Conservation (phyloP, 2,113 vertebrate genomes). For the Bambusicola thoracicus region DNA sequence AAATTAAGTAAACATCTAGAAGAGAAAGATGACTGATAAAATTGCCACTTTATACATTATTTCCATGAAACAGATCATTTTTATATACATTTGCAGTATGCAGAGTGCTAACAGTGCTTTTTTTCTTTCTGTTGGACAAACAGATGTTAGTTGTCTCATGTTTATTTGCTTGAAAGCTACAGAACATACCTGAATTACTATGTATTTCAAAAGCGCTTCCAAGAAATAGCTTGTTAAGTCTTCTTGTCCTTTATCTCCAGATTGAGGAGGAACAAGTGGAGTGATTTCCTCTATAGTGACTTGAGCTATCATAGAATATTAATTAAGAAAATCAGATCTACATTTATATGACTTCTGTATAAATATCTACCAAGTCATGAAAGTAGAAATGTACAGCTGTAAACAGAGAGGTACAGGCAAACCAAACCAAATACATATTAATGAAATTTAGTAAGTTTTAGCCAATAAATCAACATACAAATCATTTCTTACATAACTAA, state of each 20-base stretch:
- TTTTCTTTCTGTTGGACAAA: not conserved
- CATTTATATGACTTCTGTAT: not conserved
- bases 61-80: not conserved
- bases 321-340: not conserved
- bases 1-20: not conserved
- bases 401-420: not conserved
- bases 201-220: slow-evolving; percentile 98
- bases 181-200: slow-evolving; percentile 97
- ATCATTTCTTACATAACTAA: not conserved
- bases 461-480: not conserved
- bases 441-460: not conserved
- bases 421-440: not conserved
- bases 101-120: not conserved
- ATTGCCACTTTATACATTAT: not conserved
- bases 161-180: not conserved
- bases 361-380: not conserved
- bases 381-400: not conserved
- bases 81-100: not conserved
- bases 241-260: slow-evolving; percentile 98
- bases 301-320: slow-evolving; percentile 83
- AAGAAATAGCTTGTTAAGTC: slow-evolving; percentile 98
- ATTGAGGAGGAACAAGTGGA: slow-evolving; percentile 95
- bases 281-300: slow-evolving; percentile 97
- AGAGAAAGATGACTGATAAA: not conserved
- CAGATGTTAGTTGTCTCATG: not conserved